Conservation (phyloP, 2,113 vertebrate species). For the Athene noctua region DNA sequence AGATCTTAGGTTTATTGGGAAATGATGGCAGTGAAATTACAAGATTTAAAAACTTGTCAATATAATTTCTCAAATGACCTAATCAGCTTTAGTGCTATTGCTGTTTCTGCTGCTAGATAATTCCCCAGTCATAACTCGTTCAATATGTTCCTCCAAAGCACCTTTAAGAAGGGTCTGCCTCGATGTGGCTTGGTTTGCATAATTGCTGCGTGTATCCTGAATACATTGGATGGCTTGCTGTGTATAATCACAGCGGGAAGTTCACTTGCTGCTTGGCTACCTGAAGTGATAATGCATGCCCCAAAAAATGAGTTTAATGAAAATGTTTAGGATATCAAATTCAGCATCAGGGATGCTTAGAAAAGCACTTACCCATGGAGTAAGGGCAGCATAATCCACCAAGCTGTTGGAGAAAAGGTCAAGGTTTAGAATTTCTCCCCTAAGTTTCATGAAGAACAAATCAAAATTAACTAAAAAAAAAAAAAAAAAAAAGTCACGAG, state of each 20-base stretch:
- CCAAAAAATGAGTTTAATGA: conserved; percentile 24
- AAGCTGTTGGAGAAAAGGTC: background rate
- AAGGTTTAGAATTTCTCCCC: background rate
- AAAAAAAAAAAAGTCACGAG: background rate
- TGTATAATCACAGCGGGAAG: background rate
- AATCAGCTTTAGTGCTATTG: background rate
- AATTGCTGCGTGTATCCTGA: fast-evolving
- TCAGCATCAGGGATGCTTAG: conserved; percentile 9
- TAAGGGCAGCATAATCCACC: background rate
- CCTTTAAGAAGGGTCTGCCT: background rate
- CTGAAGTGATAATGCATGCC: conserved; percentile 42
- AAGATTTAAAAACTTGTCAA: background rate
- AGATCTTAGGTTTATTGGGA: fast-evolving
- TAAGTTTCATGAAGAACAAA: background rate
- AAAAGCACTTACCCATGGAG: background rate
- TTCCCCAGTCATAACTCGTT: background rate
- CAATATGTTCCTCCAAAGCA: background rate
- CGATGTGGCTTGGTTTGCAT: background rate
- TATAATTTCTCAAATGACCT: background rate
- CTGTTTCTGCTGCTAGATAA: background rate
- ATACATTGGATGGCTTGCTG: background rate
- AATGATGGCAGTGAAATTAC: fast-evolving
- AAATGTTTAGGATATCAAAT: conserved; percentile 49
- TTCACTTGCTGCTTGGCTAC: background rate
- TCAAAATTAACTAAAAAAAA: background rate